phyloP scores from a whole-genome alignment of 2,113 vertebrate species.

The Ageneiosus marmoratus region DNA sequence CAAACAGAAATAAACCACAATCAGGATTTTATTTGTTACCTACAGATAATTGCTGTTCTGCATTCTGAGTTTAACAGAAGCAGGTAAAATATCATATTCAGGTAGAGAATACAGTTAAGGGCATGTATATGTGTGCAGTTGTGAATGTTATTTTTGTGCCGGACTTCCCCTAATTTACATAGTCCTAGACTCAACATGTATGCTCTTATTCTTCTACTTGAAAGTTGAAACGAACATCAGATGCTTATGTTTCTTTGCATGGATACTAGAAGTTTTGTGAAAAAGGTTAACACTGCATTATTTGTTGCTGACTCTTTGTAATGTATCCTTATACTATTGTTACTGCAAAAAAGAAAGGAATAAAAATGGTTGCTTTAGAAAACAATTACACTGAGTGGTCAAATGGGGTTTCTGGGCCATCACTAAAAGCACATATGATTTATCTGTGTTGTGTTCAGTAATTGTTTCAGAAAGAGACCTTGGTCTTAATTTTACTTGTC shows the following conservation, averaged over 20 bases:
- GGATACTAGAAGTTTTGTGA: background rate
- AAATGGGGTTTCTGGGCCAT: background rate
- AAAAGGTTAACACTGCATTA: background rate
- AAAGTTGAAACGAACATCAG: background rate
- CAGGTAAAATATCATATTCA: background rate
- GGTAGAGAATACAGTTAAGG: background rate
- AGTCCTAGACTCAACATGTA: background rate
- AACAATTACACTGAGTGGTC: background rate
- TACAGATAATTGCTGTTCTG: background rate
- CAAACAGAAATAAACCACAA: too few species aligned
- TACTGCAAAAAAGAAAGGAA: constrained; percentile 2
- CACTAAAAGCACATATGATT: background rate
- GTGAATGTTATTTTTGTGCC: background rate
- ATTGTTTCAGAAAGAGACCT: constrained; percentile 47
- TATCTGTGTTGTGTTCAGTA: constrained; percentile 48
- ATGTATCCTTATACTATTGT: background rate
- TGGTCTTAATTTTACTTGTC: constrained; percentile 60
- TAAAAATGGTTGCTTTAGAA: background rate
- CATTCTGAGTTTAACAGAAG: background rate
- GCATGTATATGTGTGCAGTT: background rate
- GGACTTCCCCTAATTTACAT: background rate
- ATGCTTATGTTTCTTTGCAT: background rate
- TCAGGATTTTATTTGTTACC: background rate
- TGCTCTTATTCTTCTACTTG: background rate
- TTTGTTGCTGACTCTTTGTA: background rate